Base-by-base conservation (phyloP, 1,140 invertebrate genomes). In the Arion vulgaris region DNA sequence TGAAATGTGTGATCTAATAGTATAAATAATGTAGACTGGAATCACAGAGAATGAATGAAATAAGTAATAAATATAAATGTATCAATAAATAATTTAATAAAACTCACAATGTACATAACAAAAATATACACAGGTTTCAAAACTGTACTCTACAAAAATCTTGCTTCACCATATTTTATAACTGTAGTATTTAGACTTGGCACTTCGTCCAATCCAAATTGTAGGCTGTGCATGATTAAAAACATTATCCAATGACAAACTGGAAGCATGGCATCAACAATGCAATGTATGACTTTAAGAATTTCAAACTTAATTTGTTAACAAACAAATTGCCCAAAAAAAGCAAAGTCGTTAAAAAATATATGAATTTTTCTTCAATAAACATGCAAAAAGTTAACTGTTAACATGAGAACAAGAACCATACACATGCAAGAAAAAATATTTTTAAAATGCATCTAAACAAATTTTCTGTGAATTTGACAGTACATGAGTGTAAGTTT, bases 341-440 rank as follows among this genome's bases (percentile, higher is more conserved):
- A 51, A 76, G 19, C 15, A 51, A 76, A 76, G 19, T 28, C 1
- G 9, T 13, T 66, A 28, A 32, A 76, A 76, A 76, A 76, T 76
- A 76, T 34, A 49, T 76, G 41, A 76, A 76, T 53, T 76, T 34
- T 76, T 49, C 9, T 13, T 53, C 4, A 4, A 26, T 32, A 17
- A 76, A 76, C 74, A 76, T 76, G 45, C 5, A 76, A 76, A 72
- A 51, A 28, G 74, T 28, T n/a, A 76, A 72, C 39, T 19, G 53
- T 53, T 17, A 74, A 74, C 72, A 74, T 74, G 11, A 74, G 45
- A 76, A 76, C 74, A 76, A 75, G 45, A 76, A 76, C 49, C 7
- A 53, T 74, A 74, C 28, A 76, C 45, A 76, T 76, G 74, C 74
- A 76, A 36, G 0, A 41, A 72, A 41, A 72, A n/a, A 32, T 7